phyloP scores from a whole-genome alignment of 2,113 vertebrate genomes.

The Casuarius casuarius region DNA sequence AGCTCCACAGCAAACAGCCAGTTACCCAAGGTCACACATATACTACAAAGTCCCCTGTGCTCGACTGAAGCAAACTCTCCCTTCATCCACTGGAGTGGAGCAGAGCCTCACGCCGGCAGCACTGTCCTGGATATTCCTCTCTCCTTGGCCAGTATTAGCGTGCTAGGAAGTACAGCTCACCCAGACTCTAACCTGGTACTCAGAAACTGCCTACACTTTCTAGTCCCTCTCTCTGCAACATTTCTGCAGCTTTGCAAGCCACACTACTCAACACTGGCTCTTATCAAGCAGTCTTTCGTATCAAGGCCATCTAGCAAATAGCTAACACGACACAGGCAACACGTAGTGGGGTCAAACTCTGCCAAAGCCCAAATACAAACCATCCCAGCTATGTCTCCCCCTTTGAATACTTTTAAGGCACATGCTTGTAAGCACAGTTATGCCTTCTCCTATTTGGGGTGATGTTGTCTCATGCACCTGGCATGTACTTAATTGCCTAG shows the following conservation, averaged over 20 bases:
- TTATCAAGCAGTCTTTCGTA: background rate
- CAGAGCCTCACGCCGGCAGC: background rate
- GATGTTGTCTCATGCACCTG: background rate
- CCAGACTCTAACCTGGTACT: fast-evolving
- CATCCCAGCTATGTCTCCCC: background rate
- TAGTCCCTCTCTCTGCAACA: background rate
- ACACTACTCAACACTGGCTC: background rate
- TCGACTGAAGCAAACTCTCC: background rate
- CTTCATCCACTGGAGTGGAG: background rate
- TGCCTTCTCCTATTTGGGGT: background rate
- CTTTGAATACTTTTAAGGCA: background rate
- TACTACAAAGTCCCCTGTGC: background rate
- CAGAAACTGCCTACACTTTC: background rate
- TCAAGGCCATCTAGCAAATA: background rate
- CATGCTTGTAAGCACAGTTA: background rate
- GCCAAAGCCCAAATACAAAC: background rate
- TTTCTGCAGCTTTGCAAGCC: background rate
- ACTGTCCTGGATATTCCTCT: background rate
- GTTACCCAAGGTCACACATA: fast-evolving
- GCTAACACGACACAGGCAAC: background rate
- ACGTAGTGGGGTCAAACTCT: fast-evolving
- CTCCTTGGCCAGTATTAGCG: fast-evolving
- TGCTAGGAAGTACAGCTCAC: background rate
- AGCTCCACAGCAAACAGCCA: background rate
- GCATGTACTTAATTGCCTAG: background rate